Base-by-base conservation (phyloP, 2,797 vertebrate species). In the Uromys caudimaculatus region DNA sequence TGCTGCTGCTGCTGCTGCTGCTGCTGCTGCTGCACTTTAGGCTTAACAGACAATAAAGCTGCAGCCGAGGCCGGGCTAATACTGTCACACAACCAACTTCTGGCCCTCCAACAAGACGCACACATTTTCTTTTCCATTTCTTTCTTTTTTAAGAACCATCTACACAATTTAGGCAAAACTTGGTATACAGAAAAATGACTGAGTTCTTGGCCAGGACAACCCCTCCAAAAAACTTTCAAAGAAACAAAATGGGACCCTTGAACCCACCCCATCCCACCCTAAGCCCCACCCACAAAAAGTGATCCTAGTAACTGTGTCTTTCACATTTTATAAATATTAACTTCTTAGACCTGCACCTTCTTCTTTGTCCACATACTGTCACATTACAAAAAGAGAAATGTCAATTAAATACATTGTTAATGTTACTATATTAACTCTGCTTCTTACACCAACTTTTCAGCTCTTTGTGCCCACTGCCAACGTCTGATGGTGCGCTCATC, bases 281-380 rank as follows among this genome's bases (percentile, higher is more conserved):
- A 84, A 94, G 96, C 93, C 96, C 97, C 96, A 95, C 97, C 98
- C 98, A 98, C 97, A 98, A 98, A 98, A 98, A 98, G 98, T 98
- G 98, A 97, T 98, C 97, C 98, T 98, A 98, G 97, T 98, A 98
- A 98, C 98, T 98, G 98, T 94, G 97, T 98, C 98, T 98, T 99
- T 99, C 99, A 99, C 99, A 99, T 99, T 99, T 99, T 99, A 99
- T 99, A 99, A 99, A 99, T 99, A 99, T 98, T 98, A 99, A 98
- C 98, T 98, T 99, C 98, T 98, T 98, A 98, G 98, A 98, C 98
- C 98, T 98, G 98, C 95, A 98, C 98, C 98, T 98, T 98, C 97
- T 98, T 98, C 99, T 98, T 97, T 97, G 97, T 98, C 98, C 98
- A 99, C 98, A 98, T 98, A 98, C 98, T 97, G 98, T 99, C 98